A percentile compares a stretch with the other conserved stretches of the same genome.
Conservation (phyloP, 2,797 vertebrate genomes). For the Eupleurogrammus muticus region DNA sequence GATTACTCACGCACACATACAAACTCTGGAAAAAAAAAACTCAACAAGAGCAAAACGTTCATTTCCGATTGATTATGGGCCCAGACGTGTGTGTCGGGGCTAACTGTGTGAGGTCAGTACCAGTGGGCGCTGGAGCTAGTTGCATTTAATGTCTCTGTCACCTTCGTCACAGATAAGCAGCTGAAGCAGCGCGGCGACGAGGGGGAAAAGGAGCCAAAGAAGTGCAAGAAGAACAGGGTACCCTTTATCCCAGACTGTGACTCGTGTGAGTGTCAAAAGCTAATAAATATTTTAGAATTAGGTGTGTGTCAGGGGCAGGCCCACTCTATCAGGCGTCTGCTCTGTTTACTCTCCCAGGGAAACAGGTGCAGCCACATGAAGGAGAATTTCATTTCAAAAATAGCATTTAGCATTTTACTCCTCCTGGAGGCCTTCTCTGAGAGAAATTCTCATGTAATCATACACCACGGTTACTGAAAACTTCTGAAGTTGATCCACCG, state of each 20-base stretch:
- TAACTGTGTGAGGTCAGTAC: slow-evolving; percentile 61
- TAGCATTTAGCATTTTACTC: slow-evolving; percentile 86
- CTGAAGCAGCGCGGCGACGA: slow-evolving; percentile 59
- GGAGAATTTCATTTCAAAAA: slow-evolving; percentile 98
- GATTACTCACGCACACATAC: slow-evolving; percentile 36
- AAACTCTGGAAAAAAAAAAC: no score
- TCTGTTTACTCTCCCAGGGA: slow-evolving; percentile 92
- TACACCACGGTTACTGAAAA: slow-evolving; percentile 83
- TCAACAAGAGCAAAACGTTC: slow-evolving; percentile 42
- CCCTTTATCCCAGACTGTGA: slow-evolving; percentile 89
- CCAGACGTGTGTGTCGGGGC: slow-evolving; percentile 56
- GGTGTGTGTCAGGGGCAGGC: slow-evolving; percentile 89
- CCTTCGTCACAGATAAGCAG: slow-evolving; percentile 65
- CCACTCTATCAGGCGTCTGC: slow-evolving; percentile 92
- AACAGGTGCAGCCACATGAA: slow-evolving; percentile 97
- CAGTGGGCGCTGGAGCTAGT: slow-evolving; percentile 35
- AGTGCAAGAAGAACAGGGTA: slow-evolving; percentile 83
- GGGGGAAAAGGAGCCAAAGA: slow-evolving; percentile 59
- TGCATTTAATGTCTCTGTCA: slow-evolving; percentile 65
- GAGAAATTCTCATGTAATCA: slow-evolving; percentile 87
- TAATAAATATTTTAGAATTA: slow-evolving; percentile 99
- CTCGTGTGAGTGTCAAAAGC: slow-evolving; percentile 93
- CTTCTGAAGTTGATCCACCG: slow-evolving; percentile 84
- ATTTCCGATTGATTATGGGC: slow-evolving; percentile 53
- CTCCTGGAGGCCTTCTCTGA: slow-evolving; percentile 83